These are phyloP conservation scores for Orcinus orca DNA, from an alignment of 2,113 vertebrate species.

Conservation along the genomic window DNA sequence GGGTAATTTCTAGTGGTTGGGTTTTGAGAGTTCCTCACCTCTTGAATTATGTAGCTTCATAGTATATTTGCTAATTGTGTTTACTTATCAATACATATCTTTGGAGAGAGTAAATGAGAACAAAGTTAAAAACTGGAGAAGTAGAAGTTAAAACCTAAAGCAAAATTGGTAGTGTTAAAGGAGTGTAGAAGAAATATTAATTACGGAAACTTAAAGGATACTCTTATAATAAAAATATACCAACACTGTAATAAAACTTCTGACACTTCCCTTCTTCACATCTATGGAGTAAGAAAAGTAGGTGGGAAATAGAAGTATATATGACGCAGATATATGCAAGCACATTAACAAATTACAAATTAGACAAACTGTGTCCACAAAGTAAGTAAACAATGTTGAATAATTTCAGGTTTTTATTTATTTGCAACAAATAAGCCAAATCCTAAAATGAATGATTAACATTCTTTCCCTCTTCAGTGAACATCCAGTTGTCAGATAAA, in stretches of 20 bases:
- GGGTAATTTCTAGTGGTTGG: not conserved
- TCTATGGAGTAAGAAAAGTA: not conserved
- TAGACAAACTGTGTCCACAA: not conserved
- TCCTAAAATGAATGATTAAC: not conserved
- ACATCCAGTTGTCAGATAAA: not conserved
- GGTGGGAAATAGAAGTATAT: not conserved
- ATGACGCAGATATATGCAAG: not conserved
- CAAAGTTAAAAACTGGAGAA: not conserved
- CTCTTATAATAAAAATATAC: not conserved
- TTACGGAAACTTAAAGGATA: not conserved
- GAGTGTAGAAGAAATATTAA: not conserved
- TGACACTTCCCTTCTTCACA: not conserved
- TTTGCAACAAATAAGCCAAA: not conserved
- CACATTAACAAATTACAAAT: not conserved
- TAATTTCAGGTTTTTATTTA: not conserved
- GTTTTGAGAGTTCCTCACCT: not conserved
- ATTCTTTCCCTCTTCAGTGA: not conserved
- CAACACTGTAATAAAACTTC: not conserved
- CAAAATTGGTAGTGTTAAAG: not conserved
- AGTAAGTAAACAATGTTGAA: not conserved
- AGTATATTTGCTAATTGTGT: not conserved
- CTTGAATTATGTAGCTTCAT: not conserved
- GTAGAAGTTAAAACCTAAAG: not conserved
- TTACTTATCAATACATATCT: not conserved
- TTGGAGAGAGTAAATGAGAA: not conserved